phyloP scores from a whole-genome alignment of 2,113 vertebrate species.

The Lepus timidus region DNA sequence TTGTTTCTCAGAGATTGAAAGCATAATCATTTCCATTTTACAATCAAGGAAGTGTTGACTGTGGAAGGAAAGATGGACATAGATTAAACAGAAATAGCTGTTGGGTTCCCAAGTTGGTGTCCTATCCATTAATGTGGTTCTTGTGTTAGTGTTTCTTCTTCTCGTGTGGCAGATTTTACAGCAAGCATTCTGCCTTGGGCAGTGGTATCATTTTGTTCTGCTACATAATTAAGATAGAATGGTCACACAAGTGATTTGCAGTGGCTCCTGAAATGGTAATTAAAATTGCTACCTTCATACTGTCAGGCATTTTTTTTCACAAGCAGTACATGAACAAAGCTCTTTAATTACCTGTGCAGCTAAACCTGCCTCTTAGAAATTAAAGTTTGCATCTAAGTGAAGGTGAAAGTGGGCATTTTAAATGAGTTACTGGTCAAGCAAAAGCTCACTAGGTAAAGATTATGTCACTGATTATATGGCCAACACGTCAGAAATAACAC shows the following conservation, averaged over 20 bases:
- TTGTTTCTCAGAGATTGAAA: conserved; percentile 50
- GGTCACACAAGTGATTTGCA: conserved; percentile 60
- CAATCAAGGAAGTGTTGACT: neutral
- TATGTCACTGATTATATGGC: neutral
- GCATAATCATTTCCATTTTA: conserved; percentile 54
- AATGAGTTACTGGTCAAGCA: conserved; percentile 31
- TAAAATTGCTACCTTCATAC: conserved; percentile 64
- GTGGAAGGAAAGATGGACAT: neutral
- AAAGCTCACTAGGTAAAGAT: neutral
- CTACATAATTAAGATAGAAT: conserved; percentile 70
- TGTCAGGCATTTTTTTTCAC: neutral
- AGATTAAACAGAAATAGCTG: conserved; percentile 42
- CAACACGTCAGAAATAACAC: neutral
- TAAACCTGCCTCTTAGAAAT: conserved; percentile 26
- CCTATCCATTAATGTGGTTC: conserved; percentile 8
- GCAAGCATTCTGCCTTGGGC: conserved; percentile 44
- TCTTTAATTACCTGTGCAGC: conserved; percentile 66
- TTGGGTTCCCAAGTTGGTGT: neutral
- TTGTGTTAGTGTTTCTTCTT: conserved; percentile 41
- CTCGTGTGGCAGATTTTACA: conserved; percentile 20
- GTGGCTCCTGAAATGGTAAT: conserved; percentile 53
- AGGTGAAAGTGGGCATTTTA: conserved; percentile 55
- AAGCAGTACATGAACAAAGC: conserved; percentile 72
- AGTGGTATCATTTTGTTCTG: conserved; percentile 46
- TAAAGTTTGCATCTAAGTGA: conserved; percentile 47